A percentile compares a stretch with the other conserved stretches of the same genome.
Evolutionary conservation across 1,140 invertebrate species (phyloP).

Genomic region (Drosophila orena): DNA sequence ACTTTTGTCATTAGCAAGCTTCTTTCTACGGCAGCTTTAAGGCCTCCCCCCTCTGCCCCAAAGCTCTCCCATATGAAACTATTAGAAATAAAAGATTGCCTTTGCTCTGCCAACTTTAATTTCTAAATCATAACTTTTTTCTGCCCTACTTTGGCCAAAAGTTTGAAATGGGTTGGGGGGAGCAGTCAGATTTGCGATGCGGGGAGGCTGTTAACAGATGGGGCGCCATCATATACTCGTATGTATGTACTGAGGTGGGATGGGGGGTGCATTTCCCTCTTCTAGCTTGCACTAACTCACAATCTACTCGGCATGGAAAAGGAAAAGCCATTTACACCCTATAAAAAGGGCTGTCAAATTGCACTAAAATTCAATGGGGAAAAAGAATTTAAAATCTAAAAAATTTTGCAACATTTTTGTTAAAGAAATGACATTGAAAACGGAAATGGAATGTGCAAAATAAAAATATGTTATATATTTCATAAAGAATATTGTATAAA

Average conservation of each 20-base stretch:
- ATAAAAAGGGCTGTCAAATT: background rate
- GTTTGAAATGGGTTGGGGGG: conserved; percentile 6
- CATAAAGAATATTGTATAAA: too few relatives aligned
- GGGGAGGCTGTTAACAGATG: conserved; percentile 33
- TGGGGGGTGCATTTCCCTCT: background rate
- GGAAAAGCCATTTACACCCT: conserved; percentile 2
- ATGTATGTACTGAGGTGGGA: conserved; percentile 1
- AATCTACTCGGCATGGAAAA: conserved; percentile 7
- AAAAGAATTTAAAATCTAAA: too few relatives aligned
- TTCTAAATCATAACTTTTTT: conserved; percentile 79
- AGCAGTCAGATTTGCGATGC: background rate
- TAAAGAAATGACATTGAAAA: too few relatives aligned
- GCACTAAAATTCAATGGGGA: too few relatives aligned
- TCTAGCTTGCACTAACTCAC: conserved; percentile 1
- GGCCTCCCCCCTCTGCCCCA: background rate
- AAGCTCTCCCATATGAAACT: conserved; percentile 47
- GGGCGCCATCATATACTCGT: conserved; percentile 3
- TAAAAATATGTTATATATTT: too few relatives aligned
- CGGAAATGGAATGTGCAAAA: too few relatives aligned
- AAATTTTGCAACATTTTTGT: too few relatives aligned
- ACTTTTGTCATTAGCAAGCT: conserved; percentile 66
- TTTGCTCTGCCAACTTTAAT: conserved; percentile 68
- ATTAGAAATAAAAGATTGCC: conserved; percentile 25
- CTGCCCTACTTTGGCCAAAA: conserved; percentile 45
- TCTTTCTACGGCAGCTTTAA: conserved; percentile 43